A percentile compares a stretch with the other conserved stretches of the same genome.
Evolutionary conservation across 2,797 vertebrate genomes (phyloP).

Genomic region (Sebastes miniatus): DNA sequence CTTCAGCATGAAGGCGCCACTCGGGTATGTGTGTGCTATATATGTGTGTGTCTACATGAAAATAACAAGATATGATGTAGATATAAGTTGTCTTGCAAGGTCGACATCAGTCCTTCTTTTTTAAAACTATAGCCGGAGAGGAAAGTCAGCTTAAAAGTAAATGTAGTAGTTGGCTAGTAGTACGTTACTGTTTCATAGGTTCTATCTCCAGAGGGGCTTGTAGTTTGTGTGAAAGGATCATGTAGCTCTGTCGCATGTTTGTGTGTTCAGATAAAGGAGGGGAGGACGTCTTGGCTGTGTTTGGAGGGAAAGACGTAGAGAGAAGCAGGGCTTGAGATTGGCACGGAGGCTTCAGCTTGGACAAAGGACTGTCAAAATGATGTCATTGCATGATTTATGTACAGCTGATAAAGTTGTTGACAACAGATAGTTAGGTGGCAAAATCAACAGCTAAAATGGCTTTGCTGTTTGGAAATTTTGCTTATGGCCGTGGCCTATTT

Average conservation of each 20-base stretch:
- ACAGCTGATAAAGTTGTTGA: background rate
- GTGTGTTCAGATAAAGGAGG: background rate
- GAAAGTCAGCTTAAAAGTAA: background rate
- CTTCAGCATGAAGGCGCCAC: conserved; percentile 55
- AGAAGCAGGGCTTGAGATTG: background rate
- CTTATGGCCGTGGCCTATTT: background rate
- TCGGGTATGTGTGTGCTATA: conserved; percentile 38
- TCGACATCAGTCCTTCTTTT: background rate
- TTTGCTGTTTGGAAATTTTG: background rate
- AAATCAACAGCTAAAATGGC: background rate
- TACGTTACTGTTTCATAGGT: background rate
- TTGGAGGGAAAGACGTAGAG: background rate
- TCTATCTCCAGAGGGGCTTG: background rate
- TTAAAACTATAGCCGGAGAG: background rate
- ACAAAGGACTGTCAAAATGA: background rate
- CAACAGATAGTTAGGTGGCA: background rate
- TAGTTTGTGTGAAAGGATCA: conserved; percentile 1
- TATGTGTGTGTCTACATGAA: background rate
- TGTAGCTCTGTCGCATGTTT: background rate
- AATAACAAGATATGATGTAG: background rate
- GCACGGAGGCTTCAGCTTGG: background rate
- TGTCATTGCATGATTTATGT: background rate
- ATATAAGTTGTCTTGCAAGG: background rate
- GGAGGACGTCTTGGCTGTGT: background rate
- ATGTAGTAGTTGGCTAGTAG: background rate